Evolutionary conservation across 2,113 vertebrate species (phyloP).

Genomic region (Nothoprocta pentlandii): DNA sequence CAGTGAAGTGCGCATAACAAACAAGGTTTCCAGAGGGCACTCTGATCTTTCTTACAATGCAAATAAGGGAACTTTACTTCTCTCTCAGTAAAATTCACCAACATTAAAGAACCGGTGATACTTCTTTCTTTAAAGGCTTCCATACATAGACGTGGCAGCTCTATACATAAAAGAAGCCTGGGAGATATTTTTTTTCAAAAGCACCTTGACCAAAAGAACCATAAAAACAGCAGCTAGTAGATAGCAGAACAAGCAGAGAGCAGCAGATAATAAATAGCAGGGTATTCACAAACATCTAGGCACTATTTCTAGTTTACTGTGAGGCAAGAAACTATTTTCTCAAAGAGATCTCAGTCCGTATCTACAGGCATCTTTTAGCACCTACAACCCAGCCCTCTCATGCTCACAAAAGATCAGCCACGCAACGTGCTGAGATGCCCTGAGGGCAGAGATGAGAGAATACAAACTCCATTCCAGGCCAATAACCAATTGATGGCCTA

Average conservation of each 20-base stretch:
- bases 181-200: background rate
- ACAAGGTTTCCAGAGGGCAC: background rate
- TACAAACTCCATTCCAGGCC: conserved; percentile 29
- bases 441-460: background rate
- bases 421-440: background rate
- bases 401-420: background rate
- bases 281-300: background rate
- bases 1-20: background rate
- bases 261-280: background rate
- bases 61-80: background rate
- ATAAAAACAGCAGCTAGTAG: background rate
- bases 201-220: background rate
- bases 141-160: background rate
- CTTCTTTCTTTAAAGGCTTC: background rate
- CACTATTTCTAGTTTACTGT: background rate
- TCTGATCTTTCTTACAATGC: background rate
- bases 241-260: background rate
- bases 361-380: background rate
- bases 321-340: background rate
- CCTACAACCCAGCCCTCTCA: background rate
- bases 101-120: background rate
- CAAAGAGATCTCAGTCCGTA: background rate
- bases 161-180: background rate
- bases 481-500: conserved; percentile 62
- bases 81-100: background rate